Percentiles rank a stretch among this genome's conserved stretches.
Conservation (phyloP, 2,113 vertebrate genomes). For the Eulacestoma nigropectus region DNA sequence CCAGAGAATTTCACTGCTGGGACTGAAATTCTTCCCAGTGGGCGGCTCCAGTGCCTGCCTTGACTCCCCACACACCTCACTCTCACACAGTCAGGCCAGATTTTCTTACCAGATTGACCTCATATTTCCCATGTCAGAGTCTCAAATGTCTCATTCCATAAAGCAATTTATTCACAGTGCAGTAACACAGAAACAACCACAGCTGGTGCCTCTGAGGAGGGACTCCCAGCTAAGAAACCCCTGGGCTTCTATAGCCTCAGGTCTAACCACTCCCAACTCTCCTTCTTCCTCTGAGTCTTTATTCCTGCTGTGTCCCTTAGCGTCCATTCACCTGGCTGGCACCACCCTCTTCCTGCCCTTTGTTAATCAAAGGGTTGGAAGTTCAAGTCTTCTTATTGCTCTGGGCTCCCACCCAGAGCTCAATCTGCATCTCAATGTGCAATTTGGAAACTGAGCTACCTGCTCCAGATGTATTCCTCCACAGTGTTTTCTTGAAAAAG, state of each 20-base stretch:
- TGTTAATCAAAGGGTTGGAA: background rate
- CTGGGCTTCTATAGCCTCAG: background rate
- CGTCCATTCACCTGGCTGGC: background rate
- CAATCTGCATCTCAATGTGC: background rate
- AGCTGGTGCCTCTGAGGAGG: background rate
- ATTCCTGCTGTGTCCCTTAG: rapidly evolving
- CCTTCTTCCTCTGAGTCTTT: background rate
- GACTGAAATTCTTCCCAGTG: background rate
- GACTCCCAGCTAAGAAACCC: background rate
- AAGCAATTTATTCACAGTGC: rapidly evolving
- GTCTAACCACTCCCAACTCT: background rate
- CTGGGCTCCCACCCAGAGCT: background rate
- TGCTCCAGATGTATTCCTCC: background rate
- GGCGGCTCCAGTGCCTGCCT: rapidly evolving
- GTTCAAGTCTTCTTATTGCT: no score
- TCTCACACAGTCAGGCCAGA: background rate
- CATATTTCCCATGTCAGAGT: background rate
- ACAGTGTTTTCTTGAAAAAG: background rate
- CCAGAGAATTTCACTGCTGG: background rate
- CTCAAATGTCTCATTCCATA: background rate
- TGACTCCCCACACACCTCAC: background rate
- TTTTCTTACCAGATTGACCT: rapidly evolving
- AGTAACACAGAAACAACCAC: background rate
- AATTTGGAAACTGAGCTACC: background rate
- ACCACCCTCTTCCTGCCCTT: rapidly evolving